Evolutionary conservation across 2,797 vertebrate species (phyloP).

Genomic region (Alauda arvensis): DNA sequence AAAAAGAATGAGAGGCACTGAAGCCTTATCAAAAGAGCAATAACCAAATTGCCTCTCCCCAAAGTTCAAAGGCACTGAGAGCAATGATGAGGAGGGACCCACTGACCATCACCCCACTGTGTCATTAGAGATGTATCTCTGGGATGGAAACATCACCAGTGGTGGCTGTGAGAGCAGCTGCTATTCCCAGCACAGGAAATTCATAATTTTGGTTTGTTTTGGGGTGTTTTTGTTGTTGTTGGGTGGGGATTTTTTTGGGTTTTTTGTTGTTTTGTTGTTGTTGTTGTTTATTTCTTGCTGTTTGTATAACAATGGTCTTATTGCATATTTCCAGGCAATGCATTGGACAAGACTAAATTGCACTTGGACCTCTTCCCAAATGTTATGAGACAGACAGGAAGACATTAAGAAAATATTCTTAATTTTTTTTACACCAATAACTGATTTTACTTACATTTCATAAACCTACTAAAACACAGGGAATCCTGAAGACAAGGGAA

Average conservation of each 20-base stretch:
- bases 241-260: too few species aligned
- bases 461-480: background rate
- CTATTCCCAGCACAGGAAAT: background rate
- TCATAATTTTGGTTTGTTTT: background rate
- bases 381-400: background rate
- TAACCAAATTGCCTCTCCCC: background rate
- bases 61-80: background rate
- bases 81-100: background rate
- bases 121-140: background rate
- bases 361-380: background rate
- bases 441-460: background rate
- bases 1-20: background rate
- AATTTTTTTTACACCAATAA: background rate
- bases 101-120: background rate
- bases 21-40: background rate
- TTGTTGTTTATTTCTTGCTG: background rate
- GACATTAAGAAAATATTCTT: background rate
- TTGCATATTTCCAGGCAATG: background rate
- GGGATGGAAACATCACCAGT: background rate
- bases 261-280: background rate
- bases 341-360: background rate
- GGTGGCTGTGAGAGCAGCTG: background rate
- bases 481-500: background rate
- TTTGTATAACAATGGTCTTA: background rate
- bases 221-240: background rate